Conservation (phyloP, 2,113 vertebrate species). For the Bothrops jararaca region DNA sequence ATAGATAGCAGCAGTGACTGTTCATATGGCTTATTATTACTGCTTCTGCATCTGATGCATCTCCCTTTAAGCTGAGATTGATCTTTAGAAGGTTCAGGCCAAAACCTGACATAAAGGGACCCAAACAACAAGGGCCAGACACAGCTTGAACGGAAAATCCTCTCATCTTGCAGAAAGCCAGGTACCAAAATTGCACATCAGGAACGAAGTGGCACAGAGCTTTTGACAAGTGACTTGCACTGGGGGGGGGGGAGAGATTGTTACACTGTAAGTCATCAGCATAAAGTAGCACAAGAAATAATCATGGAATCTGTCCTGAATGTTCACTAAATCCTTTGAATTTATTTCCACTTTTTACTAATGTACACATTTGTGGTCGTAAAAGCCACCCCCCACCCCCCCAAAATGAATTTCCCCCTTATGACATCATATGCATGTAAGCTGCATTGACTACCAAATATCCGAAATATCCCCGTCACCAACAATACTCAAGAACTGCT, state of each 20-base stretch:
- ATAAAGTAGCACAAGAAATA: not conserved
- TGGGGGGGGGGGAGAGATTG: not conserved
- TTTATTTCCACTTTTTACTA: constrained; percentile 57
- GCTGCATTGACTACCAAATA: not conserved
- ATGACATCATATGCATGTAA: not conserved
- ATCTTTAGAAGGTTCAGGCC: not conserved
- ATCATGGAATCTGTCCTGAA: not conserved
- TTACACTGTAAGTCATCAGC: too few relatives aligned
- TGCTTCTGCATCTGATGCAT: not conserved
- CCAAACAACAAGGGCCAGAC: not conserved
- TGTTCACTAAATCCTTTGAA: not conserved
- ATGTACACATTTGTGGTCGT: constrained; percentile 55
- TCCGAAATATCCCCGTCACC: not conserved
- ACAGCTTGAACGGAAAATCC: not conserved
- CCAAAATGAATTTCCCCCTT: not conserved
- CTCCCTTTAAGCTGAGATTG: not conserved
- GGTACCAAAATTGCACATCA: not conserved
- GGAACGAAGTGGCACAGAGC: not conserved
- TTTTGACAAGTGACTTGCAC: not conserved
- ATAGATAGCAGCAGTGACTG: not conserved
- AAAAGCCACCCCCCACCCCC: not conserved
- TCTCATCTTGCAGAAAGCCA: not conserved
- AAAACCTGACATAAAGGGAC: not conserved
- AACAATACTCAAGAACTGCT: not conserved
- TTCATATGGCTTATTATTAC: not conserved